phyloP scores from a whole-genome alignment of 1,140 invertebrate species.

The Drosophila ohnishii region DNA sequence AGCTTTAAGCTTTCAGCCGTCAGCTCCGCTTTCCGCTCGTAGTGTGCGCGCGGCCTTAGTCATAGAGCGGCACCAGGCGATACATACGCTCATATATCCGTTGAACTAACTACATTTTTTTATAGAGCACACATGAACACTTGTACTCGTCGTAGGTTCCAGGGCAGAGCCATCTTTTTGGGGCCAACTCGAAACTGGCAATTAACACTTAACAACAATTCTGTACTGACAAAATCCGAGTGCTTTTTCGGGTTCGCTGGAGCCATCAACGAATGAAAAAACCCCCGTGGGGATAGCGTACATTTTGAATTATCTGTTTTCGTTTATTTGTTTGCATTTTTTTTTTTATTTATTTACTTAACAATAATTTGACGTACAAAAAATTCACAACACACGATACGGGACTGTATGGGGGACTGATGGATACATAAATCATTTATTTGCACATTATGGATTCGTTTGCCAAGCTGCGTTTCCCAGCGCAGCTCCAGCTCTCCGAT shows the following conservation, averaged over 20 bases:
- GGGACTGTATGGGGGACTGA: slow-evolving; percentile 7
- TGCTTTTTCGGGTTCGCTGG: slow-evolving; percentile 42
- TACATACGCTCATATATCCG: slow-evolving; percentile 24
- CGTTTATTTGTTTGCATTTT: slow-evolving; percentile 15
- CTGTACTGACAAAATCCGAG: slow-evolving; percentile 14
- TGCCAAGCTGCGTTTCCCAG: slow-evolving; percentile 25
- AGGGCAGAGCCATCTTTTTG: slow-evolving; percentile 26
- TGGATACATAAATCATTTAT: slow-evolving; percentile 57
- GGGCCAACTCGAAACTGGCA: slow-evolving; percentile 29
- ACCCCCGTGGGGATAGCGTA: slow-evolving; percentile 13
- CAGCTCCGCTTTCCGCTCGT: too few species aligned
- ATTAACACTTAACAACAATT: slow-evolving; percentile 31
- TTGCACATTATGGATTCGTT: slow-evolving; percentile 45
- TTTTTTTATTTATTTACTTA: slow-evolving; percentile 48
- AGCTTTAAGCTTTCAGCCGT: too few species aligned
- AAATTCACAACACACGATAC: slow-evolving; percentile 45
- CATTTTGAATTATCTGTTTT: slow-evolving; percentile 42
- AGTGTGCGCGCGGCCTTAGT: too few species aligned
- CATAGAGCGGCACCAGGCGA: slow-evolving; percentile 32
- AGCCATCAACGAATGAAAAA: slow-evolving; percentile 20
- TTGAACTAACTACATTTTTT: slow-evolving; percentile 36
- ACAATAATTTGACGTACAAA: slow-evolving; percentile 38
- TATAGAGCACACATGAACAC: slow-evolving; percentile 21
- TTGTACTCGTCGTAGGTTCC: neutral
- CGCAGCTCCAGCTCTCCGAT: slow-evolving; percentile 21